Evolutionary conservation across 2,888 invertebrate genomes (phyloP).

Genomic region (Oscheius sp.): DNA sequence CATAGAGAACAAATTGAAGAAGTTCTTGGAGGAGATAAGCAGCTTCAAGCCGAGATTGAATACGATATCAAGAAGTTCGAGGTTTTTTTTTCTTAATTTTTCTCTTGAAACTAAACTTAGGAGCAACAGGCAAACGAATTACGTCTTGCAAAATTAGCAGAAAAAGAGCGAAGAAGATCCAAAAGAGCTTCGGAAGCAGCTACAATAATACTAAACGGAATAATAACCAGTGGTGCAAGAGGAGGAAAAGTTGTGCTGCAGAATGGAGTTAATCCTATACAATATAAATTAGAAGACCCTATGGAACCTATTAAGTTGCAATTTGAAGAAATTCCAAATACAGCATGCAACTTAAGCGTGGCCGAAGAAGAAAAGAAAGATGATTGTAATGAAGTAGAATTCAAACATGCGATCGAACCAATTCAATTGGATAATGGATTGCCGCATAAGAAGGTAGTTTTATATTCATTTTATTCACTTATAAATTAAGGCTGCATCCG

Average conservation of each 20-base stretch:
- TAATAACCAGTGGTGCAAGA: too few species aligned
- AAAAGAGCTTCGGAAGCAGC: constrained; percentile 1
- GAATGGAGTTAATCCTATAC: too few species aligned
- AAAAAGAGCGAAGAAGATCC: background rate
- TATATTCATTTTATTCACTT: background rate
- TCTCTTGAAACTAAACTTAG: background rate
- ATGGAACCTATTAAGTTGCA: constrained; percentile 1
- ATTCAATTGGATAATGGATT: background rate
- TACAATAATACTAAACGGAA: background rate
- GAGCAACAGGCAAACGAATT: constrained; percentile 3
- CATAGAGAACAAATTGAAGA: constrained; percentile 44
- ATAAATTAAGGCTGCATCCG: background rate
- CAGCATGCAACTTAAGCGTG: background rate
- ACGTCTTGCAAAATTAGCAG: background rate
- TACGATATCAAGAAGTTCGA: constrained; percentile 38
- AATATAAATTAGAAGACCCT: background rate
- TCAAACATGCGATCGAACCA: background rate
- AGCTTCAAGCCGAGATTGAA: constrained; percentile 42
- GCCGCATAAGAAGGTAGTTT: too few species aligned
- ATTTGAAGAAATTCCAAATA: background rate
- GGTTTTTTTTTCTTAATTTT: background rate
- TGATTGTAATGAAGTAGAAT: background rate
- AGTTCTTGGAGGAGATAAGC: constrained; percentile 39
- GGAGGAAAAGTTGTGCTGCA: too few species aligned
- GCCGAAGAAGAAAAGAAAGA: background rate